Evolutionary conservation across 2,888 invertebrate species (phyloP).

Genomic region (Drosophila austrosaltans): DNA sequence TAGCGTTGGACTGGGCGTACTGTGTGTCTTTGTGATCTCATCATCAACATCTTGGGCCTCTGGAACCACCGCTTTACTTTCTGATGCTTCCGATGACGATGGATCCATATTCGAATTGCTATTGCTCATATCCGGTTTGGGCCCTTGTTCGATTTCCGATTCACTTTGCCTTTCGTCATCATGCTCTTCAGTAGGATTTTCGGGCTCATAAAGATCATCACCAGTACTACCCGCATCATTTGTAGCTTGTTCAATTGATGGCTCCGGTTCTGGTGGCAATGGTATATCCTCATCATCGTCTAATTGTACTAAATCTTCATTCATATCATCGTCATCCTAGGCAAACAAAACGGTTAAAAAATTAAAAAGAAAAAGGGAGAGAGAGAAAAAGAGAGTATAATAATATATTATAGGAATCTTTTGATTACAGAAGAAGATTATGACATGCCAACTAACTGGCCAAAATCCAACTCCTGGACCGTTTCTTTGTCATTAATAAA

Average conservation of each 20-base stretch:
- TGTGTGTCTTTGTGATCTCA: slow-evolving; percentile 37
- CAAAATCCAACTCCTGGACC: too few species aligned
- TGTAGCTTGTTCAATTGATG: slow-evolving; percentile 35
- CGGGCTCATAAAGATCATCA: slow-evolving; percentile 81
- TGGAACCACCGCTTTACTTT: background rate
- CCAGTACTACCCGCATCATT: slow-evolving; percentile 26
- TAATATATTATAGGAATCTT: slow-evolving; percentile 84
- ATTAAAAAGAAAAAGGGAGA: slow-evolving; percentile 52
- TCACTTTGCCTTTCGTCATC: slow-evolving; percentile 45
- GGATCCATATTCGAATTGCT: slow-evolving; percentile 17
- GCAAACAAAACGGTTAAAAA: slow-evolving; percentile 78
- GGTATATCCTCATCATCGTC: slow-evolving; percentile 83
- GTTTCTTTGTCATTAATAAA: too few species aligned
- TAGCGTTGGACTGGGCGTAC: slow-evolving; percentile 62
- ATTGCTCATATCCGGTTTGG: slow-evolving; percentile 15
- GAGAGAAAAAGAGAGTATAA: slow-evolving; percentile 84
- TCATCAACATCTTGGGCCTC: slow-evolving; percentile 48
- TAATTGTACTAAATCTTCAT: slow-evolving; percentile 84
- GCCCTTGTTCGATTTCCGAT: slow-evolving; percentile 34
- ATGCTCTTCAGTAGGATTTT: slow-evolving; percentile 79
- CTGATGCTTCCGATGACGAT: slow-evolving; percentile 6
- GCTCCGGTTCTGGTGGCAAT: slow-evolving; percentile 77
- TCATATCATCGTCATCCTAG: slow-evolving; percentile 84
- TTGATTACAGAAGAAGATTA: background rate
- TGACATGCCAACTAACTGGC: too few species aligned